A percentile compares a stretch with the other conserved stretches of the same genome.
Evolutionary conservation across 2,113 vertebrate species (phyloP).

Genomic region (Cynoglossus semilaevis): DNA sequence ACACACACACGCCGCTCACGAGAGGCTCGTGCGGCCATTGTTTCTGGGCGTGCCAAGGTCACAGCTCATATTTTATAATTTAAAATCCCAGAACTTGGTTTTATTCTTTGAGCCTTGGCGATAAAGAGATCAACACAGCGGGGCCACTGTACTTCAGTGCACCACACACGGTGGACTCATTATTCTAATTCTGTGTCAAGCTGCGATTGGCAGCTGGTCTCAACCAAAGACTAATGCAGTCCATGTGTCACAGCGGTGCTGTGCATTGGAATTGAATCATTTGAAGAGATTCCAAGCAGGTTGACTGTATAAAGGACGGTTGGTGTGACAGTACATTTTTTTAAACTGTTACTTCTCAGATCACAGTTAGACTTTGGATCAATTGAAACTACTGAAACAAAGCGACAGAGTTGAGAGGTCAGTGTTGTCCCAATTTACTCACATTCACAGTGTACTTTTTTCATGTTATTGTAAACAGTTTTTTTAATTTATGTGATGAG

Average conservation of each 20-base stretch:
- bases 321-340: too few relatives aligned
- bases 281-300: too few relatives aligned
- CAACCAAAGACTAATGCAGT: constrained; percentile 37
- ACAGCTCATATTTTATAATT: constrained; percentile 29
- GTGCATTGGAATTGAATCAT: constrained; percentile 10
- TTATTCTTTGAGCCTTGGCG: constrained; percentile 32
- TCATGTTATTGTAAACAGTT: too few relatives aligned
- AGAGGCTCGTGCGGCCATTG: neutral
- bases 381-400: too few relatives aligned
- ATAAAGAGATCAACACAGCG: constrained; percentile 57
- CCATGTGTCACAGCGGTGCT: constrained; percentile 19
- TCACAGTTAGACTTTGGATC: too few relatives aligned
- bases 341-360: too few relatives aligned
- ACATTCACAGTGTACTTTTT: too few relatives aligned
- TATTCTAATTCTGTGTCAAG: constrained; percentile 43
- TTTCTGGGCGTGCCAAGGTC: constrained; percentile 47
- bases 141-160: constrained; percentile 19
- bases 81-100: constrained; percentile 39
- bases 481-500: too few relatives aligned
- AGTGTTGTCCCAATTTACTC: too few relatives aligned
- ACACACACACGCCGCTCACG: neutral
- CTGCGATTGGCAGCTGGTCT: constrained; percentile 51
- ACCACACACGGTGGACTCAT: constrained; percentile 36
- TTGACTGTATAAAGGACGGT: too few relatives aligned
- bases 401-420: too few relatives aligned